phyloP scores from a whole-genome alignment of 35 echinoderm and acorn worm species.

The Hemicentrotus pulcherrimus region DNA sequence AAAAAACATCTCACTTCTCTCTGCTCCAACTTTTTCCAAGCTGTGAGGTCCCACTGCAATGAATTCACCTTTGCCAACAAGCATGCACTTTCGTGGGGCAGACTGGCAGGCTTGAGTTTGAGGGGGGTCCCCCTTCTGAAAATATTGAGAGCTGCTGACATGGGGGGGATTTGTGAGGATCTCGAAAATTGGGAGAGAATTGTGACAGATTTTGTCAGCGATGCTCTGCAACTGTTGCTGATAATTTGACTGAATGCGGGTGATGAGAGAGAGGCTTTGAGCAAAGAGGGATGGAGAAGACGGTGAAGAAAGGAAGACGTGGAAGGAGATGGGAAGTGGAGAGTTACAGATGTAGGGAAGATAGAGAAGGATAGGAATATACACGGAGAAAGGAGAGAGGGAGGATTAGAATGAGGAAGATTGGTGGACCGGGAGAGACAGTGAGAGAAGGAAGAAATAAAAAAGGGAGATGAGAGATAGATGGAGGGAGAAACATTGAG shows the following conservation, averaged over 20 bases:
- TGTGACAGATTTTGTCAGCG: slow-evolving; percentile 2
- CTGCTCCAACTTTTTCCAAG: neutral
- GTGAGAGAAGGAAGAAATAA: neutral
- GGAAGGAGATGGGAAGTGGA: neutral
- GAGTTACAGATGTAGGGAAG: neutral
- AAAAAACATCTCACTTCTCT: neutral
- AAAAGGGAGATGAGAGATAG: neutral
- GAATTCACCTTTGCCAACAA: neutral
- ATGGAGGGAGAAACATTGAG: neutral
- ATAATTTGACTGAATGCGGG: neutral
- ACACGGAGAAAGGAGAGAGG: neutral
- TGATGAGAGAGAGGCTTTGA: neutral
- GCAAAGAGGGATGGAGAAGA: neutral
- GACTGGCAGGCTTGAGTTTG: neutral
- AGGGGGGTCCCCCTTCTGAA: neutral
- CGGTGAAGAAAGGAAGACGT: neutral
- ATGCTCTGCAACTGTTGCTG: neutral
- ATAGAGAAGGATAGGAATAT: neutral
- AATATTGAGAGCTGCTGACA: slow-evolving; percentile 11
- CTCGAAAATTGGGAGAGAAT: neutral
- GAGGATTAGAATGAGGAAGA: neutral
- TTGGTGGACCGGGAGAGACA: neutral
- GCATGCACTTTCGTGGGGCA: neutral
- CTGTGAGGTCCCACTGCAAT: neutral
- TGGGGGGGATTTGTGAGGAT: neutral